Conservation (phyloP, 2,888 invertebrate species). For the Hirtodrosophila cameraria region DNA sequence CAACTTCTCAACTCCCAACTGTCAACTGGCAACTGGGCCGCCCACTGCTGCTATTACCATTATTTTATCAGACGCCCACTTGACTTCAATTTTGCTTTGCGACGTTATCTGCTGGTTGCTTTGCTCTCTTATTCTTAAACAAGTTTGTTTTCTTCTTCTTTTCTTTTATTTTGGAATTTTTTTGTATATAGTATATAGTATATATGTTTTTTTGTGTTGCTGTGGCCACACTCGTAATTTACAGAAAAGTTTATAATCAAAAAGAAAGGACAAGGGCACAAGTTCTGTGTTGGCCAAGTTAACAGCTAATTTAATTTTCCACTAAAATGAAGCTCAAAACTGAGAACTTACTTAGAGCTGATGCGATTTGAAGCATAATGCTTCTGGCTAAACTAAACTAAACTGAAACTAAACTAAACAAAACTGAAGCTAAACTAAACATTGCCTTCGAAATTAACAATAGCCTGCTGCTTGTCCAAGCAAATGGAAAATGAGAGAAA, state of each 20-base stretch:
- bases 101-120: conserved; percentile 18
- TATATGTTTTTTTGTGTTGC: conserved; percentile 6
- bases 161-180: too few species aligned
- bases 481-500: conserved; percentile 2
- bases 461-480: conserved; percentile 19
- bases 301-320: conserved; percentile 63
- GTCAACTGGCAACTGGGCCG: neutral
- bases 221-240: conserved; percentile 53
- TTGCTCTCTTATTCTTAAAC: neutral
- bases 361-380: conserved; percentile 30
- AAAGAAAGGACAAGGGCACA: conserved; percentile 4
- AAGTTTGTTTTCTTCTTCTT: neutral
- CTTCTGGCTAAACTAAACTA: too few species aligned
- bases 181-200: too few species aligned
- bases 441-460: conserved; percentile 59
- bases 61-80: conserved; percentile 54
- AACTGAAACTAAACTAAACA: conserved; percentile 38
- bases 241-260: conserved; percentile 60
- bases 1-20: too few species aligned
- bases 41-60: conserved; percentile 18
- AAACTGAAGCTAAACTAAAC: conserved; percentile 36
- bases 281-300: conserved; percentile 26
- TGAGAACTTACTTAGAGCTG: conserved; percentile 24
- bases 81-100: conserved; percentile 42
- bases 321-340: conserved; percentile 25